These are phyloP conservation scores for Athene cunicularia DNA, from an alignment of 2,113 vertebrate genomes.

Conservation along the genomic window DNA sequence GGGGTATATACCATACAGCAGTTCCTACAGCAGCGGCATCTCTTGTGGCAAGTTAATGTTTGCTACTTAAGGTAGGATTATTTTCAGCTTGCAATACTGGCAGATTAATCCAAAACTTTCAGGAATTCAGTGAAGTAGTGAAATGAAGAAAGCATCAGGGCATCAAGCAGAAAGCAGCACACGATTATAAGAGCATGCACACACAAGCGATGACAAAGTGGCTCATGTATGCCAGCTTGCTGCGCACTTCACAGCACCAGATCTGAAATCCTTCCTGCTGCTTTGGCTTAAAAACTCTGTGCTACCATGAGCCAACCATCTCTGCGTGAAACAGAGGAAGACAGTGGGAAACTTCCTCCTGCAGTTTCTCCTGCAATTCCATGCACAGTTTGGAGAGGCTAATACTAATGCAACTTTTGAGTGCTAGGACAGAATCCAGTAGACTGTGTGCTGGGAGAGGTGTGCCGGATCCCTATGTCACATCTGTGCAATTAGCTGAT, in stretches of 20 bases:
- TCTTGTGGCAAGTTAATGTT: not conserved
- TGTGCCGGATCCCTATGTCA: not conserved
- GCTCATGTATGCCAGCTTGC: accelerated
- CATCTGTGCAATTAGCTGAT: not conserved
- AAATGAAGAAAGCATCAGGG: not conserved
- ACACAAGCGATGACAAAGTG: not conserved
- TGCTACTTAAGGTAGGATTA: not conserved
- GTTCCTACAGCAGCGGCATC: not conserved
- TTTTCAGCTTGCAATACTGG: not conserved
- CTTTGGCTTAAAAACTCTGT: not conserved
- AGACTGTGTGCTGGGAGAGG: not conserved
- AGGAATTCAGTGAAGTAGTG: not conserved
- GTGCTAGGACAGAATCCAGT: not conserved
- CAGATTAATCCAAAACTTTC: not conserved
- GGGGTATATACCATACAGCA: not conserved
- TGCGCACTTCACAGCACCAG: not conserved
- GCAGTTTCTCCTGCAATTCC: not conserved
- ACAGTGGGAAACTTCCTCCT: not conserved
- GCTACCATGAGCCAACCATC: not conserved
- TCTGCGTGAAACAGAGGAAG: not conserved
- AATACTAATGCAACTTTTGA: accelerated
- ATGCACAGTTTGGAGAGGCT: not conserved
- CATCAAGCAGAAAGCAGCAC: not conserved
- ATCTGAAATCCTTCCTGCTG: not conserved
- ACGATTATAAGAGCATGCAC: accelerated